Base-by-base conservation (phyloP, 2,888 invertebrate genomes). In the Athalia rosae region DNA sequence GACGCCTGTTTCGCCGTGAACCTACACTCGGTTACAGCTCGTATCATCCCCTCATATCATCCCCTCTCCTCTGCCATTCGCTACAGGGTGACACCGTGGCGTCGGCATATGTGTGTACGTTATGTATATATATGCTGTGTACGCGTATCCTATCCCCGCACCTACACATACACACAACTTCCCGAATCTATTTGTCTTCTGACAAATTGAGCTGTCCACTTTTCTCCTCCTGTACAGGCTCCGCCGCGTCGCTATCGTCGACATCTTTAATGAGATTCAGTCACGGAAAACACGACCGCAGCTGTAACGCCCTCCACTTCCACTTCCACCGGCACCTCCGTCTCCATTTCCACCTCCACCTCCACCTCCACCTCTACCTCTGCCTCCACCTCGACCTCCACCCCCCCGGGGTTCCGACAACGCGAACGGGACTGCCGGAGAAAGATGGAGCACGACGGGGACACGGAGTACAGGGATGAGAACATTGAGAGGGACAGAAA, bases 191-290 rank as follows among this genome's bases (percentile, higher is more conserved):
- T 74, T 74, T 74, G 74, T 74, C 74, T 74, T 74, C 45, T 62
- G 62, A 74, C 74, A 74, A 74, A 74, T 74, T 74, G 74, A 74
- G 74, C 74, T 74, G 74, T 74, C 74, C 74, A 61, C 74, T 74
- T 74, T 74, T 28, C 59, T 71, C 58, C 71, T 58, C 74, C 48
- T 61, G 74, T 61, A 74, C 56, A 43, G 13, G 50, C 67, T 9
- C 53, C 48, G 50, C 67, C 8, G n/a, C 15, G 41, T 5, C 53
- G 47, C 62, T 74, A 74, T 74, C 74, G 74, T 62, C 74, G 74
- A 74, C 61, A 74, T 74, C 74, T 74, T 74, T 74, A 74, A 74
- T 74, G 74, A 74, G 74, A 74, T 74, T 74, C 74, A 74, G 74
- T 74, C 61, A 62, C 74, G 74, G 74, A 74, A 74, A 74, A 74